phyloP scores from a whole-genome alignment of 92 coral and sea anemone species.

The Pocillopora grandis region DNA sequence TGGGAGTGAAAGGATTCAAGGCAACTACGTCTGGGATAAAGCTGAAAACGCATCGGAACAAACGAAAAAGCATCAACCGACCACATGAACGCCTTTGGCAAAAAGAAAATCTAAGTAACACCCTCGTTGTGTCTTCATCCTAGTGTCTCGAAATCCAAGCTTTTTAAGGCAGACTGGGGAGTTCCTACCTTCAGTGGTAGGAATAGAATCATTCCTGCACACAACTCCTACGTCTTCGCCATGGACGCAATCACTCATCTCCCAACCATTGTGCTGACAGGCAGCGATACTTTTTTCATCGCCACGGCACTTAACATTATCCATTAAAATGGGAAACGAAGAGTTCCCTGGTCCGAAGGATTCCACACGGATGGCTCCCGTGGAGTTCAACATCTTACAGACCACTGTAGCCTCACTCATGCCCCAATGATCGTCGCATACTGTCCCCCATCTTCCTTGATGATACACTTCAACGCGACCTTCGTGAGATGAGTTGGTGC shows the following conservation, averaged over 20 bases:
- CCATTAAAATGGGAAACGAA: conserved; percentile 29
- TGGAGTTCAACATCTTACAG: conserved; percentile 30
- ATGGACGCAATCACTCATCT: conserved; percentile 1
- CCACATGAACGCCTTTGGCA: background rate
- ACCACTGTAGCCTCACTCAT: conserved; percentile 10
- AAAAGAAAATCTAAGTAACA: background rate
- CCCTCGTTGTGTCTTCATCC: background rate
- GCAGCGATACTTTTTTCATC: conserved; percentile 35
- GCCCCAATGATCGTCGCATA: conserved; percentile 40
- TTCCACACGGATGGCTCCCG: conserved; percentile 18
- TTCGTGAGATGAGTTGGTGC: conserved; percentile 2
- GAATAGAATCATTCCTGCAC: conserved; percentile 23
- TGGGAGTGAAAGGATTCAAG: no score
- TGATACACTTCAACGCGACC: conserved; percentile 36
- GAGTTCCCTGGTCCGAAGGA: conserved; percentile 22
- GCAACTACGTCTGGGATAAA: no score
- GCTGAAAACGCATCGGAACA: no score
- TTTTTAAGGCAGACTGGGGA: background rate
- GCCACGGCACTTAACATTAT: conserved; percentile 41
- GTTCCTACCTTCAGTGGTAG: conserved; percentile 20
- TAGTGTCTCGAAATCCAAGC: background rate
- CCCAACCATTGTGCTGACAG: conserved; percentile 25
- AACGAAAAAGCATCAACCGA: no score
- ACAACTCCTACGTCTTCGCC: conserved; percentile 29
- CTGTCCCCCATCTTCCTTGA: conserved; percentile 22